Evolutionary conservation across 2,888 invertebrate genomes (phyloP), one percentile per base, ranked within the genome.

Genomic region (Lithophane ornitopus): DNA sequence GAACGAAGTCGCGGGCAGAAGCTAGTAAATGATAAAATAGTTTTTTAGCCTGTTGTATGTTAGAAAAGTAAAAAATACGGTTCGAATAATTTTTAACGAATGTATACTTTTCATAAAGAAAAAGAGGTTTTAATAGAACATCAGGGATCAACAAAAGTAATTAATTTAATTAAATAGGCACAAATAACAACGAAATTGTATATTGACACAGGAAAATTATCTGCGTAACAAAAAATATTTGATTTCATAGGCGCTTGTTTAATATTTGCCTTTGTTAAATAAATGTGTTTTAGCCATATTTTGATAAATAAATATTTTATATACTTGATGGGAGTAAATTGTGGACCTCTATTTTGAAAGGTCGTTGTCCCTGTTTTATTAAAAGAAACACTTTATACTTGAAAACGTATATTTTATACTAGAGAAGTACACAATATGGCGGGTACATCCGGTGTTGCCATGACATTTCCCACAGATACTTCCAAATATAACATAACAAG

Each of bases 181-280:
- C 22, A 80, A 74, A 65, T 68, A 49, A 74, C 39, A 65, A 52
- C 22, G 26, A 68, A 28, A 65, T 59, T 67, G n/a, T 61, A 61
- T 54, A 61, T 26, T 46, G 39, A 61, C 54, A 61, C 26, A 1
- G 7, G 16, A 41, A 59, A 22, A 54, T 34, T 46, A 2, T 39
- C 39, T 70, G 22, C 41, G 52, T 16, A 34, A 68, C 34, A 41
- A 54, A 44, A 26, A n/a, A 26, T 78, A 41, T 79, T 58, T 52
- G 12, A 34, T 71, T 71, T 22, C 16, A 52, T 44, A 26, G 6
- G 12, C 34, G n/a, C 9, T 2, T 46, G 54, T 46, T 75, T 46
- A 8, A 44, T 52, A 69, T 76, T 22, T 77, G 0, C 28, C 7
- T 69, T 67, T 61, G 49, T 34, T 65, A 44, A 4, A 58, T 65